phyloP scores from a whole-genome alignment of 2,888 invertebrate species.

The Tetragonula carbonaria region DNA sequence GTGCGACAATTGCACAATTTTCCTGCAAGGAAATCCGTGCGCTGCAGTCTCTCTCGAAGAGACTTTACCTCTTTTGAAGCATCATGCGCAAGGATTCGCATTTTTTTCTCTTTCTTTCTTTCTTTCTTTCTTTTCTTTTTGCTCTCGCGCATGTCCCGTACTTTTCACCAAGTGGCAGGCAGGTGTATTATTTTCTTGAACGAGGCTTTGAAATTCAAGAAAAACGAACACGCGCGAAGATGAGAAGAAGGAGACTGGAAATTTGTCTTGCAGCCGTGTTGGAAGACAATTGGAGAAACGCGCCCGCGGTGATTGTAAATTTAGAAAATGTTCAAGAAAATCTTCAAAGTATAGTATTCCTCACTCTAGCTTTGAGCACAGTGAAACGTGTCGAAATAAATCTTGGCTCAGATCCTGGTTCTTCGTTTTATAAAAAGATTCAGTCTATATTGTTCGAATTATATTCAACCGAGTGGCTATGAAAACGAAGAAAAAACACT shows the following conservation, averaged over 20 bases:
- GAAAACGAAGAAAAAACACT: too few relatives aligned
- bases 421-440: too few relatives aligned
- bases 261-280: background rate
- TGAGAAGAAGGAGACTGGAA: background rate
- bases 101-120: background rate
- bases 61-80: background rate
- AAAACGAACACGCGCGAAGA: background rate
- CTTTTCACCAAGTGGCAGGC: background rate
- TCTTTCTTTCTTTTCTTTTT: background rate
- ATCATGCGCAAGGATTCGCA: background rate
- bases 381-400: too few relatives aligned
- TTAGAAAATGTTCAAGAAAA: too few relatives aligned
- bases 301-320: background rate
- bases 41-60: background rate
- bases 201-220: background rate
- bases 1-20: background rate
- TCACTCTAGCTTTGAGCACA: too few relatives aligned
- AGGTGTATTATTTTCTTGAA: background rate
- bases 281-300: background rate
- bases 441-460: too few relatives aligned
- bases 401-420: too few relatives aligned
- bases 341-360: too few relatives aligned
- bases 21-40: background rate
- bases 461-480: too few relatives aligned
- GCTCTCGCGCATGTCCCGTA: background rate